Base-by-base conservation (phyloP, 2,888 invertebrate species). In the Melangyna quadrimaculata region DNA sequence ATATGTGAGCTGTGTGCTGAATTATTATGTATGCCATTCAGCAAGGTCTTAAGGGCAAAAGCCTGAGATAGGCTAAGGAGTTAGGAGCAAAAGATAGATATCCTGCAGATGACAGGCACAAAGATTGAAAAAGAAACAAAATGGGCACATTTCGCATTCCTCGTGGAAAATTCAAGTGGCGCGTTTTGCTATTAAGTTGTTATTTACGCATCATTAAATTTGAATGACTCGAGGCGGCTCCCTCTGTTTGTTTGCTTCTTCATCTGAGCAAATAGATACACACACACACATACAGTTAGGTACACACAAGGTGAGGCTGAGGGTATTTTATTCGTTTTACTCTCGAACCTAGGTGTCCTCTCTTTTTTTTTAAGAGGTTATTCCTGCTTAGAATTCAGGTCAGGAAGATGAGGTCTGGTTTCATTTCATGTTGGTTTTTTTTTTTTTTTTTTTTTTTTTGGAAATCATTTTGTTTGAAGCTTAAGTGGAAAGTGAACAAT, bases 181-280 rank as follows among this genome's bases (percentile, higher is more conserved):
- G 80, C 84, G 80, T 80, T 84, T 72, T 40, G 80, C 72, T 80
- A 84, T 84, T 84, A 84, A 84, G 80, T 61, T 77, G 80, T 80
- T 80, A 80, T 80, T 84, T 80, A 84, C 72, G 75, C 75, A 67
- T 80, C 80, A 84, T 84, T 84, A 80, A 84, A 55, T 61, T 67
- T 75, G 75, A 80, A 80, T 67, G 84, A 69, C 71, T 82, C 32
- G n/a, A 59, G 77, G 71, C 71, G 40, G 70, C 17, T 65, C 29
- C 45, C 19, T 27, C 12, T 37, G 6, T n/a, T n/a, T n/a, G n/a
- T n/a, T n/a, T 35, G 32, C 57, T 57, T 19, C 19, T 57, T 32
- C 57, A 55, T 59, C 19, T 37, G n/a, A n/a, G n/a, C 12, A 9
- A 43, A 48, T n/a, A 27, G 22, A 10, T 5, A 24, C 10, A 40